Evolutionary conservation across 2,113 vertebrate species (phyloP), one percentile per base, ranked within the genome.

Genomic region (Entelurus aequoreus): DNA sequence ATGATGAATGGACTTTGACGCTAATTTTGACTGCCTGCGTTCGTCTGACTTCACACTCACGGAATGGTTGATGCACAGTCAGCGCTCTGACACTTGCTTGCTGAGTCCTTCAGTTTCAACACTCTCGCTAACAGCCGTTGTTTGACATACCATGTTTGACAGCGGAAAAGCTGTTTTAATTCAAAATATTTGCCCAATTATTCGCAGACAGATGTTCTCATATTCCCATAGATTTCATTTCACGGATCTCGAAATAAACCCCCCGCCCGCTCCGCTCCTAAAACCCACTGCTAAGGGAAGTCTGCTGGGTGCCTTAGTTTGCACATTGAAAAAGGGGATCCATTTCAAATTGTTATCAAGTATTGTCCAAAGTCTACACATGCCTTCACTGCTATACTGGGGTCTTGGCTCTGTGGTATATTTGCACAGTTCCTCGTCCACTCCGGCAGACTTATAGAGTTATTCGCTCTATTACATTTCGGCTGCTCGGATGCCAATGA

Each of bases 171-270:
- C 76, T 83, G 82, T 86, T 85, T 86, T 62, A 76, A 74, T 84
- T 86, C 72, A 75, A 80, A 88, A 87, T 87, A 87, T 88, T 84
- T 82, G 73, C 69, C 81, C 75, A 84, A 80, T 83, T 79, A 78
- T 87, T 80, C 78, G 64, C 65, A 87, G 78, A 84, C 86, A 86
- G 82, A 87, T 79, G 80, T 81, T 77, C 76, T 75, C 57, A 53
- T 82, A 66, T 75, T 78, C 75, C 69, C 54, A 62, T 71, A 82
- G 77, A 87, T 86, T 84, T 78, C 42, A 82, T 87, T 86, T 79
- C 78, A 81, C 7, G 67, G 78, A 63, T 76, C 66, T 66, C 66
- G 72, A 81, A 80, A 77, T 75, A 54, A 76, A 84, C 68, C 76
- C 68, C 3, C 3, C 66, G 66, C 60, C 58, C 0, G 6, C 76